Percentiles rank a stretch among this genome's conserved stretches.
Evolutionary conservation across 1,140 invertebrate genomes (phyloP).

Genomic region (Diachasmimorpha longicaudata): DNA sequence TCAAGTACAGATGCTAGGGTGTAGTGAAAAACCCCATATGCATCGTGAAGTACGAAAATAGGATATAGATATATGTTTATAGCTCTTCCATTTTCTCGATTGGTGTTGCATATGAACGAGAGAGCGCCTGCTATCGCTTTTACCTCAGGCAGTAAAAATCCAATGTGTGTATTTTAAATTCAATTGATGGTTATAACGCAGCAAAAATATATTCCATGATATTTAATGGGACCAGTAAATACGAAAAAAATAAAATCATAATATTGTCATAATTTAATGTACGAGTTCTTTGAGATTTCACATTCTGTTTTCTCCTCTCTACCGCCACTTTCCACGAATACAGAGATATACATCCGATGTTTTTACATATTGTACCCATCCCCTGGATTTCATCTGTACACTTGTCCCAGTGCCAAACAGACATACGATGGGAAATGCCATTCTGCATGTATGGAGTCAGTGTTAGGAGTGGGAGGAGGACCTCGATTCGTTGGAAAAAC

Average conservation of each 20-base stretch:
- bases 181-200: slow-evolving; percentile 39
- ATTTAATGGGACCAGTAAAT: slow-evolving; percentile 49
- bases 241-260: slow-evolving; percentile 33
- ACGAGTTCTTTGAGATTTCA: not conserved
- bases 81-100: not conserved
- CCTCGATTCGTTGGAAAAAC: not conserved
- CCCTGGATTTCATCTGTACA: not conserved
- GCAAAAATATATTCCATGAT: slow-evolving; percentile 55
- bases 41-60: not conserved
- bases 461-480: not conserved
- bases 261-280: not conserved
- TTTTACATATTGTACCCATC: not conserved
- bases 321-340: not conserved
- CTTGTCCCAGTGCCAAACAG: slow-evolving; percentile 4
- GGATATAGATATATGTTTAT: not conserved
- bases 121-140: not conserved
- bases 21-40: not conserved
- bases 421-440: not conserved
- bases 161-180: not conserved
- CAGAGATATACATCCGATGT: not conserved
- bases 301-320: not conserved
- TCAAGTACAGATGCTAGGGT: not conserved
- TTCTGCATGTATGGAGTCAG: not conserved
- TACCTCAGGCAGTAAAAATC: not conserved
- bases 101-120: not conserved